Conservation (phyloP, 2,888 invertebrate genomes). For the Cryptops parisi region DNA sequence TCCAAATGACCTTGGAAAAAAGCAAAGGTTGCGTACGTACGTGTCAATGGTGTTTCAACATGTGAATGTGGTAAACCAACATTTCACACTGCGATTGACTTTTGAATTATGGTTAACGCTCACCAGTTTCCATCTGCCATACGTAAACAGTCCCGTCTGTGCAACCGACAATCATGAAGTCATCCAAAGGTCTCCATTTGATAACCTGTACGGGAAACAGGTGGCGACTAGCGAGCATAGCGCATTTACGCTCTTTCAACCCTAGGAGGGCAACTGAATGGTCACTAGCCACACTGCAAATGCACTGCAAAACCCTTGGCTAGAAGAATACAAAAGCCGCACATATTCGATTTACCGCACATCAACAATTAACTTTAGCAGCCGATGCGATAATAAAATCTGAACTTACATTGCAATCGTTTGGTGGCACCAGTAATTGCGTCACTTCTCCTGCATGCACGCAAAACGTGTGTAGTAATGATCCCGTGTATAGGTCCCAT, state of each 20-base stretch:
- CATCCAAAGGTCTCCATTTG: conserved; percentile 93
- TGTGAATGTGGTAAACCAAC: too few relatives aligned
- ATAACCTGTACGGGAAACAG: conserved; percentile 89
- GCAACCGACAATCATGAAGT: conserved; percentile 94
- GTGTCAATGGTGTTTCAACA: too few relatives aligned
- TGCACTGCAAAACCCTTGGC: conserved; percentile 81
- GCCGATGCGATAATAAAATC: neutral
- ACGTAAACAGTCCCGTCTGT: conserved; percentile 96
- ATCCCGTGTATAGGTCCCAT: conserved; percentile 87
- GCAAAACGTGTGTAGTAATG: conserved; percentile 81
- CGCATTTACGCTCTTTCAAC: conserved; percentile 81
- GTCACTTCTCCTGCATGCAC: conserved; percentile 97
- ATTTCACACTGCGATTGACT: too few relatives aligned
- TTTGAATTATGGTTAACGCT: conserved; percentile 1
- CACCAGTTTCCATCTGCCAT: conserved; percentile 98
- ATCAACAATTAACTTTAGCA: too few relatives aligned
- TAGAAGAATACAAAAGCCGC: conserved; percentile 34
- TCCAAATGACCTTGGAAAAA: conserved; percentile 66
- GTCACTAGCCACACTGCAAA: conserved; percentile 93
- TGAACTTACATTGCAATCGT: conserved; percentile 44
- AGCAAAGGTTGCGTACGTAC: too few relatives aligned
- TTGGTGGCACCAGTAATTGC: conserved; percentile 85
- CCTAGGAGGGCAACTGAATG: conserved; percentile 93
- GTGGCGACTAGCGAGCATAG: conserved; percentile 84
- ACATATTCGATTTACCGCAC: too few relatives aligned